Percentiles rank a stretch among this genome's conserved stretches.
Conservation (phyloP, 2,113 vertebrate genomes). For the Anarrhichthys ocellatus region DNA sequence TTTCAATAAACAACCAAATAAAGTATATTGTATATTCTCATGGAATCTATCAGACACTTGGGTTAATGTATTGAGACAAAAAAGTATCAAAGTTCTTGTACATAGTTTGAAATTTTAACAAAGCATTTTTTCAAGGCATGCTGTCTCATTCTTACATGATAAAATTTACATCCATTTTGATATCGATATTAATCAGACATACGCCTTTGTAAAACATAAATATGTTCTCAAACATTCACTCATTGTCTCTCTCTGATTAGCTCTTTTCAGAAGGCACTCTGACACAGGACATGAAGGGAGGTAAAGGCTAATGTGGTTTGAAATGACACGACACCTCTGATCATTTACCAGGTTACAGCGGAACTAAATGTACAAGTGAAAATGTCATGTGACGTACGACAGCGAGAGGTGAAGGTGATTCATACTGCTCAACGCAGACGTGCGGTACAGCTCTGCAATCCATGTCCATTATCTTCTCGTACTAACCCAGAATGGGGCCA, state of each 20-base stretch:
- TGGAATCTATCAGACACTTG: background rate
- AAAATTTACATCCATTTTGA: background rate
- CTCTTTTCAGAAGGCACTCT: background rate
- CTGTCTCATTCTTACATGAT: background rate
- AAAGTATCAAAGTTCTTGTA: background rate
- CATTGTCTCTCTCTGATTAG: background rate
- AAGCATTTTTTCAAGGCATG: background rate
- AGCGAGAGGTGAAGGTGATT: slow-evolving; percentile 4
- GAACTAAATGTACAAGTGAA: slow-evolving; percentile 24
- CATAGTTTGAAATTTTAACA: background rate
- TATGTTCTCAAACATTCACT: background rate
- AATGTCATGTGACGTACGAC: background rate
- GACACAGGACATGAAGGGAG: background rate
- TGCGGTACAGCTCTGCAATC: slow-evolving; percentile 17
- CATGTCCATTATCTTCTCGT: slow-evolving; percentile 7
- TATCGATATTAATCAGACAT: background rate
- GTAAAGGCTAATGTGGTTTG: slow-evolving; percentile 15
- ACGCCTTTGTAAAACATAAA: background rate
- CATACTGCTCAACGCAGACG: slow-evolving; percentile 13
- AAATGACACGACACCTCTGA: slow-evolving; percentile 20
- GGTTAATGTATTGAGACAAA: background rate
- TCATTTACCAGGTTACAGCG: slow-evolving; percentile 5
- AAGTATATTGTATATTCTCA: background rate
- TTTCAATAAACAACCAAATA: background rate
- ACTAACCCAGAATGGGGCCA: slow-evolving; percentile 1